Percentiles rank a stretch among this genome's conserved stretches.
Conservation (phyloP, 2,888 invertebrate species). For the Apeira syringaria region DNA sequence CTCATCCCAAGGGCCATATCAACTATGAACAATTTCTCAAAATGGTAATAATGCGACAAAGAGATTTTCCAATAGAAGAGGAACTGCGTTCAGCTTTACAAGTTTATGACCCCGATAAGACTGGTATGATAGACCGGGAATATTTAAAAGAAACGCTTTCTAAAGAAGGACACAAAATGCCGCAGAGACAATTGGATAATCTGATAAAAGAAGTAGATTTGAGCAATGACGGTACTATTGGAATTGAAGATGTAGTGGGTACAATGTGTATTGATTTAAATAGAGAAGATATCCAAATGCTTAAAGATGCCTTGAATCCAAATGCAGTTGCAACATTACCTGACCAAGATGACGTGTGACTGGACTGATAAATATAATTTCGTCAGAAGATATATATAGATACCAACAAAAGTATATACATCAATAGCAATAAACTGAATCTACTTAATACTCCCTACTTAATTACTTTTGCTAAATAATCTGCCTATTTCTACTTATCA, state of each 20-base stretch:
- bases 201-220: constrained; percentile 73
- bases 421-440: too few relatives aligned
- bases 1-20: constrained; percentile 66
- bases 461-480: too few relatives aligned
- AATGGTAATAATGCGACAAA: constrained; percentile 66
- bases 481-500: too few relatives aligned
- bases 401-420: too few relatives aligned
- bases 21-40: constrained; percentile 65
- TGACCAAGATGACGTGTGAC: constrained; percentile 23
- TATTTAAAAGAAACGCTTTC: constrained; percentile 55
- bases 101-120: constrained; percentile 57
- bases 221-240: constrained; percentile 69
- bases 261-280: constrained; percentile 73
- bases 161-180: constrained; percentile 63
- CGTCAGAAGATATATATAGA: too few relatives aligned
- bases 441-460: too few relatives aligned
- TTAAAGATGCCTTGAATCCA: constrained; percentile 47
- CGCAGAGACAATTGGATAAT: constrained; percentile 52
- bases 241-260: constrained; percentile 71
- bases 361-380: background rate
- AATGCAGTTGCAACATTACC: constrained; percentile 20
- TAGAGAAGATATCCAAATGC: constrained; percentile 61
- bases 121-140: constrained; percentile 60
- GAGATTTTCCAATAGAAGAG: constrained; percentile 62
- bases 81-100: constrained; percentile 62